phyloP scores from a whole-genome alignment of 92 coral and sea anemone species.

The Desmophyllum pertusum region DNA sequence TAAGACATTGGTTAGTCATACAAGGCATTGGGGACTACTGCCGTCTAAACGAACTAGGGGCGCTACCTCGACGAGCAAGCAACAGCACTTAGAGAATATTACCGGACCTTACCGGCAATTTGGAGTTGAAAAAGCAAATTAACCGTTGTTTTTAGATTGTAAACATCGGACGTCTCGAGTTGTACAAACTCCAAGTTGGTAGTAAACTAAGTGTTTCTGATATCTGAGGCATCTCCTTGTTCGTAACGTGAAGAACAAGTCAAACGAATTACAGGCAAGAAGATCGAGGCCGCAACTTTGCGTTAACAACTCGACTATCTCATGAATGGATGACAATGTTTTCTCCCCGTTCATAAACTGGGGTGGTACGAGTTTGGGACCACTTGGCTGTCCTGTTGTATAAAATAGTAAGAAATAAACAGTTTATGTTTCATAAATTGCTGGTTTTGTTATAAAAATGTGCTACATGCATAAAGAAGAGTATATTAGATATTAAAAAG shows the following conservation, averaged over 20 bases:
- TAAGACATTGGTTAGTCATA: background rate
- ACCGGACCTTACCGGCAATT: too few relatives aligned
- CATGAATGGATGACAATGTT: background rate
- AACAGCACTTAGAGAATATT: too few relatives aligned
- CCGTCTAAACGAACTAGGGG: background rate
- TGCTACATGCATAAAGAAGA: constrained; percentile 3
- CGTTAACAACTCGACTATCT: background rate
- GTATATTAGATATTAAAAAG: background rate
- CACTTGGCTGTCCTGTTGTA: background rate
- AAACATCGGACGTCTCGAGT: background rate
- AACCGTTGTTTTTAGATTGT: too few relatives aligned
- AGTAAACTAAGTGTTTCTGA: background rate
- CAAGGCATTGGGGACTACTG: background rate
- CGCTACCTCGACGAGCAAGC: background rate
- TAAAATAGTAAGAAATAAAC: background rate
- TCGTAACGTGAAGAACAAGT: background rate
- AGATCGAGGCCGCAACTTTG: too few relatives aligned
- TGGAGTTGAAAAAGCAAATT: too few relatives aligned
- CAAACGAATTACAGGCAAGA: background rate
- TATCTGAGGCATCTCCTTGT: background rate
- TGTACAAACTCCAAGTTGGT: too few relatives aligned
- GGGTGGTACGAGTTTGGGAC: background rate
- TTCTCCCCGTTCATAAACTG: background rate
- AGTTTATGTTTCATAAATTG: background rate
- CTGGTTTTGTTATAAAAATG: background rate